Percentiles rank a stretch among this genome's conserved stretches.
phyloP scores from a whole-genome alignment of 1,140 invertebrate genomes.

The Drosophila carrolli region DNA sequence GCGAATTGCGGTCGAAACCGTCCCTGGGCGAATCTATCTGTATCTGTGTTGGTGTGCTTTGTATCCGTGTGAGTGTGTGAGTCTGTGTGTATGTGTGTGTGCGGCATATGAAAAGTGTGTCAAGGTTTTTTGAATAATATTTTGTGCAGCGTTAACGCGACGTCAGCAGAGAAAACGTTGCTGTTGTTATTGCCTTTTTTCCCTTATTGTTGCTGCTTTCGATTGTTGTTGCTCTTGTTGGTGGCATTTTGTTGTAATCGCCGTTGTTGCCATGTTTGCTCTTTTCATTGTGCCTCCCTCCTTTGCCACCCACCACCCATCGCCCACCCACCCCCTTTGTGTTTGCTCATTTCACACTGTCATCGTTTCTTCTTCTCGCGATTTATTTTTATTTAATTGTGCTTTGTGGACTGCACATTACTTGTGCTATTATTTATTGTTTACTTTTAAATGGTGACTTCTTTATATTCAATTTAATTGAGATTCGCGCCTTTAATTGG shows the following conservation, averaged over 20 bases:
- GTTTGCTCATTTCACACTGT: constrained; percentile 63
- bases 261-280: constrained; percentile 55
- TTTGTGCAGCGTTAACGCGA: constrained; percentile 81
- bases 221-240: constrained; percentile 61
- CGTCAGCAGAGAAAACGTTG: constrained; percentile 56
- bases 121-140: constrained; percentile 84
- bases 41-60: constrained; percentile 25
- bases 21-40: constrained; percentile 82
- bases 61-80: constrained; percentile 19
- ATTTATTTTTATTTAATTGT: constrained; percentile 73
- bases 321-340: constrained; percentile 13
- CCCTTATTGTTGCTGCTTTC: constrained; percentile 54
- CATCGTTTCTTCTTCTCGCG: constrained; percentile 50
- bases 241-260: constrained; percentile 68
- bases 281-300: constrained; percentile 38
- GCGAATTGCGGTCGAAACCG: constrained; percentile 83
- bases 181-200: constrained; percentile 46
- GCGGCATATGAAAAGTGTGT: constrained; percentile 82
- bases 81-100: constrained; percentile 37
- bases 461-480: constrained; percentile 63
- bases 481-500: constrained; percentile 54
- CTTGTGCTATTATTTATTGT: constrained; percentile 60
- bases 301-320: constrained; percentile 4
- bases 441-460: constrained; percentile 45
- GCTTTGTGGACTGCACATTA: constrained; percentile 53